Conservation (phyloP, 2,797 vertebrate genomes). For the Margarornis squamiger region DNA sequence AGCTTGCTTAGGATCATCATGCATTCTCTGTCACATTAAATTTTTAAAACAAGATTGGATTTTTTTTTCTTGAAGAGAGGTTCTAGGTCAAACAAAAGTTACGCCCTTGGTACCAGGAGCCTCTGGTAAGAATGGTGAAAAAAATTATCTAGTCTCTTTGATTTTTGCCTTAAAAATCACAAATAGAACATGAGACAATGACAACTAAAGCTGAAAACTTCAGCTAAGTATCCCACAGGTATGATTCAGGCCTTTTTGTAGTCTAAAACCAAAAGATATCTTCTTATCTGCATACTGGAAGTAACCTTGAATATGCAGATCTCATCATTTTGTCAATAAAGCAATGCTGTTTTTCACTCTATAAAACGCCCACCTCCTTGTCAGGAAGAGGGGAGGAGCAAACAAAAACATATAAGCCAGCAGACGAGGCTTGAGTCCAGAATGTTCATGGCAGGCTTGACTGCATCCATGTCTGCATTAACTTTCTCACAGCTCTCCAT, state of each 20-base stretch:
- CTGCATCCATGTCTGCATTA: background rate
- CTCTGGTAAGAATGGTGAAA: background rate
- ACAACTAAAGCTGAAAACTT: background rate
- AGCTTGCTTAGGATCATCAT: background rate
- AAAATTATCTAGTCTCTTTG: background rate
- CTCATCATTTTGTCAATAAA: background rate
- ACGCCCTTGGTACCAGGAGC: background rate
- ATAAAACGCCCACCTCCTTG: background rate
- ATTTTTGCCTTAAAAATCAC: background rate
- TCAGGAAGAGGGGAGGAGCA: background rate
- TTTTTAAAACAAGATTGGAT: background rate
- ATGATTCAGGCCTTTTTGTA: background rate
- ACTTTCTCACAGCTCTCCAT: background rate
- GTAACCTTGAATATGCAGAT: background rate
- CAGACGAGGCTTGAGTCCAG: background rate
- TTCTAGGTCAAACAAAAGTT: background rate
- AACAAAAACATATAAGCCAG: background rate
- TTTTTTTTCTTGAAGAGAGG: background rate
- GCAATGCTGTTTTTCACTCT: background rate
- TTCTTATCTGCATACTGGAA: background rate
- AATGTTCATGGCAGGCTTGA: background rate
- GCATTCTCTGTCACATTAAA: background rate
- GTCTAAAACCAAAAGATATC: background rate
- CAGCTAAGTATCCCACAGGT: background rate
- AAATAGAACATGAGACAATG: background rate